Evolutionary conservation across 2,888 invertebrate species (phyloP).

Genomic region (Ectobius pallidus): DNA sequence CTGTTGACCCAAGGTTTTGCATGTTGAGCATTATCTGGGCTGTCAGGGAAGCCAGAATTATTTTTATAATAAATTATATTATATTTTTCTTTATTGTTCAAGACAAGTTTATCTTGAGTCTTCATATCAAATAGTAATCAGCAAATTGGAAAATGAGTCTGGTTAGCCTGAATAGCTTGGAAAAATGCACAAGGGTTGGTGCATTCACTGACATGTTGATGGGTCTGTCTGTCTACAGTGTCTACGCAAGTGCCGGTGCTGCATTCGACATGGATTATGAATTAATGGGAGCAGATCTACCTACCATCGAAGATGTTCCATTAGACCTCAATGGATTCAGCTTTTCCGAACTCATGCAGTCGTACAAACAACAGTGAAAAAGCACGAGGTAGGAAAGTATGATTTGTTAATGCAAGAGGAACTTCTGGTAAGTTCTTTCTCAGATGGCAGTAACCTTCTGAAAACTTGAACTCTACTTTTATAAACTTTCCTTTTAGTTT

Average conservation of each 20-base stretch:
- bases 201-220: constrained; percentile 20
- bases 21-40: not conserved
- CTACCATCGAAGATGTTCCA: constrained; percentile 43
- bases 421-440: no score
- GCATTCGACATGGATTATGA: constrained; percentile 46
- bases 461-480: no score
- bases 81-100: no score
- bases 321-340: constrained; percentile 42
- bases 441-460: no score
- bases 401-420: no score
- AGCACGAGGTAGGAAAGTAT: no score
- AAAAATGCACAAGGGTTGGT: not conserved
- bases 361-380: constrained; percentile 26
- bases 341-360: constrained; percentile 40
- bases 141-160: no score
- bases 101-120: no score
- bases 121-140: no score
- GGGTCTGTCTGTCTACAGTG: constrained; percentile 41
- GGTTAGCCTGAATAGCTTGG: constrained; percentile 3
- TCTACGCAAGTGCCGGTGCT: constrained; percentile 33
- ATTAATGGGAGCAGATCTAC: constrained; percentile 44
- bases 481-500: no score
- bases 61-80: no score
- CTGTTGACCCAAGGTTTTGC: constrained; percentile 34
- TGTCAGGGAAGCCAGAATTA: constrained; percentile 1